Evolutionary conservation across 2,888 invertebrate genomes (phyloP).

Genomic region (Sthenelais limicola): DNA sequence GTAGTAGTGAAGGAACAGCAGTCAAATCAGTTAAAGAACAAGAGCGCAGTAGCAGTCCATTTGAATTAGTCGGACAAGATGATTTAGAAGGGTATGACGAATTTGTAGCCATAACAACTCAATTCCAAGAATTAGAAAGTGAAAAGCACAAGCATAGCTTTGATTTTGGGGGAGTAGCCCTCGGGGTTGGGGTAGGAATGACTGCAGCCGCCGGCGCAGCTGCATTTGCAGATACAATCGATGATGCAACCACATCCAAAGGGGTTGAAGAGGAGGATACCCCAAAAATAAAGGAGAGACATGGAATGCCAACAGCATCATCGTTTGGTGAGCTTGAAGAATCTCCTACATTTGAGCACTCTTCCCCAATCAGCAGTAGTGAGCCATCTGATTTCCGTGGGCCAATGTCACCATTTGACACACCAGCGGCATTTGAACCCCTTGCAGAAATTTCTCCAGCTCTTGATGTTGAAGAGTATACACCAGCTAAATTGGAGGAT

Average conservation of each 20-base stretch:
- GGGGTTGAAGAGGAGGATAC: neutral
- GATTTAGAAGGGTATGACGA: slow-evolving; percentile 56
- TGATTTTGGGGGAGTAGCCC: neutral
- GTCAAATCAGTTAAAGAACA: slow-evolving; percentile 46
- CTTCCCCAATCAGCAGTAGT: slow-evolving; percentile 62
- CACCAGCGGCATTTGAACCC: slow-evolving; percentile 42
- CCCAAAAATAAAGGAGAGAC: neutral
- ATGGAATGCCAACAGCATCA: slow-evolving; percentile 11
- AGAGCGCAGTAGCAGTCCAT: slow-evolving; percentile 59
- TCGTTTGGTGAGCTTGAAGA: slow-evolving; percentile 44
- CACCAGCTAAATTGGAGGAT: too few relatives aligned
- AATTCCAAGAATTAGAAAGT: slow-evolving; percentile 16
- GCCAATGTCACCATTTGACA: slow-evolving; percentile 47
- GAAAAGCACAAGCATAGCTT: neutral
- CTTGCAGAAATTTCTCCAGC: slow-evolving; percentile 52
- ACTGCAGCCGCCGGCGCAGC: slow-evolving; percentile 29
- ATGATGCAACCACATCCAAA: slow-evolving; percentile 12
- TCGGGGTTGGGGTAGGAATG: slow-evolving; percentile 24
- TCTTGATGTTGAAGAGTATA: slow-evolving; percentile 52
- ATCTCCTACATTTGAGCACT: slow-evolving; percentile 63
- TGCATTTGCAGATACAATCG: slow-evolving; percentile 14
- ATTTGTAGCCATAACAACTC: slow-evolving; percentile 48
- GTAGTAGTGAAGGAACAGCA: slow-evolving; percentile 54
- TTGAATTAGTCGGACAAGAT: slow-evolving; percentile 64
- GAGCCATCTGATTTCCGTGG: slow-evolving; percentile 58